Evolutionary conservation across 2,113 vertebrate genomes (phyloP).

Genomic region (Cryptotis parvus): DNA sequence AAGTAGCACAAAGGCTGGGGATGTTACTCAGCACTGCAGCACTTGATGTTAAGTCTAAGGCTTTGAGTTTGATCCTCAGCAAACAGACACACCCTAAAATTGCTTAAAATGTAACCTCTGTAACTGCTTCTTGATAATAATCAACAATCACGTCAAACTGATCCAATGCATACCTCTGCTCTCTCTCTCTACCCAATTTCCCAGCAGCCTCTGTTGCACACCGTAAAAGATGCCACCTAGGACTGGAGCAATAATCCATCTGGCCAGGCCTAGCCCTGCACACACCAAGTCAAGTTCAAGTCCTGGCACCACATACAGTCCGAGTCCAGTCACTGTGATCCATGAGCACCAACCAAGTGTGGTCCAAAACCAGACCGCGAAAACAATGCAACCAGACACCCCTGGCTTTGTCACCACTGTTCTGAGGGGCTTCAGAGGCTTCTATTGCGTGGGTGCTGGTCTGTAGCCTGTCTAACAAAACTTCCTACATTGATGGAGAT

Average conservation of each 20-base stretch:
- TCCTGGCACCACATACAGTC: no score
- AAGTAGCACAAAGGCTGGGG: not conserved
- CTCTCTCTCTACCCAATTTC: not conserved
- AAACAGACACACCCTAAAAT: not conserved
- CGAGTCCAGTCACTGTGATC: no score
- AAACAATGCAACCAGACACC: not conserved
- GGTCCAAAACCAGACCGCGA: no score
- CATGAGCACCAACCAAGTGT: no score
- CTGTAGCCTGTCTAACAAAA: not conserved
- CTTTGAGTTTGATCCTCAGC: no score
- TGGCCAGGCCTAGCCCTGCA: no score
- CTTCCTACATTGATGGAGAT: not conserved
- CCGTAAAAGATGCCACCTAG: not conserved
- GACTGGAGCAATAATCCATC: no score
- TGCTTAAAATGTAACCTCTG: not conserved
- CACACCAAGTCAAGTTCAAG: no score
- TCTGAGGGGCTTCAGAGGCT: conserved; percentile 10
- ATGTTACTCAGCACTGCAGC: not conserved
- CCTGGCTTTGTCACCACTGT: not conserved
- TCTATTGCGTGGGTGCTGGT: not conserved
- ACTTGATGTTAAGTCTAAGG: not conserved
- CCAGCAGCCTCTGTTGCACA: not conserved
- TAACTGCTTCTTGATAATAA: not conserved
- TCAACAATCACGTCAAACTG: not conserved
- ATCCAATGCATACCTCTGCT: not conserved